A percentile compares a stretch with the other conserved stretches of the same genome.
Evolutionary conservation across 2,888 invertebrate genomes (phyloP).

Genomic region (Trichopoda pennipes): DNA sequence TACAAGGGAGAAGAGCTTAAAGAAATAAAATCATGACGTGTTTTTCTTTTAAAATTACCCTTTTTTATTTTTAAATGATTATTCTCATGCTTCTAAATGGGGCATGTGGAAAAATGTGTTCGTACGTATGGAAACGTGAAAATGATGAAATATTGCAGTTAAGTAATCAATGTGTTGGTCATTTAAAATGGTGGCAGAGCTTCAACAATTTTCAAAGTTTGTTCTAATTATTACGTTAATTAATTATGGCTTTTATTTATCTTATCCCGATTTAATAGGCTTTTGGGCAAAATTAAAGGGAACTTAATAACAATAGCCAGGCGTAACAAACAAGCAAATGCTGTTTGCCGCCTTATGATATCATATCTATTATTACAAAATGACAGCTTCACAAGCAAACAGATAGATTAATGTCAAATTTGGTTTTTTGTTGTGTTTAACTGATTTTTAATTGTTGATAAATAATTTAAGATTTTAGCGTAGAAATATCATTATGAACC

Average conservation of each 20-base stretch:
- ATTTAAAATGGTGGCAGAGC: neutral
- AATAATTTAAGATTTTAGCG: neutral
- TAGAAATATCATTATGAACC: neutral
- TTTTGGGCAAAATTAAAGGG: neutral
- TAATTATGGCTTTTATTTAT: neutral
- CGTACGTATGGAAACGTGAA: neutral
- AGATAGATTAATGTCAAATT: neutral
- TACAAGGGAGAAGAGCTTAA: neutral
- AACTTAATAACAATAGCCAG: neutral
- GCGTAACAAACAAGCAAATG: neutral
- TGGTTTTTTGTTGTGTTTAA: neutral
- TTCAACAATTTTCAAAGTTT: neutral
- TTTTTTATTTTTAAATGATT: slow-evolving; percentile 19
- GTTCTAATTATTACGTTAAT: neutral
- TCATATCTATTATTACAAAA: slow-evolving; percentile 33
- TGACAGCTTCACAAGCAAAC: neutral
- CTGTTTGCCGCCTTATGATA: slow-evolving; percentile 29
- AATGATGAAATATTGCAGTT: slow-evolving; percentile 3
- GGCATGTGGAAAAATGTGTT: slow-evolving; percentile 15
- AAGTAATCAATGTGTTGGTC: slow-evolving; percentile 41
- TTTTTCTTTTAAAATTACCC: slow-evolving; percentile 34
- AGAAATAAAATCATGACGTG: slow-evolving; percentile 52
- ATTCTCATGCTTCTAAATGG: neutral
- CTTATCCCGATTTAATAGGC: neutral
- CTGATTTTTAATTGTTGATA: neutral